phyloP scores from a whole-genome alignment of 2,113 vertebrate species.

The Xiphophorus couchianus region DNA sequence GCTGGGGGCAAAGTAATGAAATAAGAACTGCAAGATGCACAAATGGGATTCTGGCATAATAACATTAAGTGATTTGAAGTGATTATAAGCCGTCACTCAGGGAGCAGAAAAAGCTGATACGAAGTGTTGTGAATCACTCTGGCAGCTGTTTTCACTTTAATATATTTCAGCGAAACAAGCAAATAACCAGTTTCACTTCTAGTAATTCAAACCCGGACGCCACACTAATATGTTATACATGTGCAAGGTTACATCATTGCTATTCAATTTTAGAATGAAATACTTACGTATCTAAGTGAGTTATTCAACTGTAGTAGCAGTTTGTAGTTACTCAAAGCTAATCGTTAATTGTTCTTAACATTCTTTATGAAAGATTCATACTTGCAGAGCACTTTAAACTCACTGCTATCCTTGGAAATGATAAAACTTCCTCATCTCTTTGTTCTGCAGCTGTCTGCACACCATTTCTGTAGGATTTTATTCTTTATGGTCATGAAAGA shows the following conservation, averaged over 20 bases:
- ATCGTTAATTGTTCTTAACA: no score
- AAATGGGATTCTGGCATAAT: constrained; percentile 50
- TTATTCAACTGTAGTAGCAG: not conserved
- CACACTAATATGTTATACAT: not conserved
- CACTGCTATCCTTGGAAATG: no score
- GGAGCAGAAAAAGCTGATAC: constrained; percentile 14
- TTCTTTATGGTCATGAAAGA: no score
- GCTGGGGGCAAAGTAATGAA: constrained; percentile 34
- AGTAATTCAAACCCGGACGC: constrained; percentile 13
- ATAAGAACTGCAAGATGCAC: constrained; percentile 40
- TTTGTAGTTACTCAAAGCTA: no score
- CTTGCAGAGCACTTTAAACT: no score
- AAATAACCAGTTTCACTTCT: not conserved
- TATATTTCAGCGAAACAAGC: constrained; percentile 1
- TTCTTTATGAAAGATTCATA: no score
- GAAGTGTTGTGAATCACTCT: constrained; percentile 3
- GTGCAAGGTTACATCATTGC: not conserved
- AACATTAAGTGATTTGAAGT: constrained; percentile 48
- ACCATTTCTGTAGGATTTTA: no score
- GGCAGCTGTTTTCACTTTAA: constrained; percentile 1
- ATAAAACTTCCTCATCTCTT: no score
- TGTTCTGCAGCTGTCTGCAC: no score
- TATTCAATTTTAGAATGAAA: not conserved
- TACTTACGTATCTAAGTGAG: not conserved
- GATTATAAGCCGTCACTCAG: constrained; percentile 30